These are phyloP conservation scores for Drosophila heteroneura DNA, from an alignment of 2,888 invertebrate species.

Conservation along the genomic window DNA sequence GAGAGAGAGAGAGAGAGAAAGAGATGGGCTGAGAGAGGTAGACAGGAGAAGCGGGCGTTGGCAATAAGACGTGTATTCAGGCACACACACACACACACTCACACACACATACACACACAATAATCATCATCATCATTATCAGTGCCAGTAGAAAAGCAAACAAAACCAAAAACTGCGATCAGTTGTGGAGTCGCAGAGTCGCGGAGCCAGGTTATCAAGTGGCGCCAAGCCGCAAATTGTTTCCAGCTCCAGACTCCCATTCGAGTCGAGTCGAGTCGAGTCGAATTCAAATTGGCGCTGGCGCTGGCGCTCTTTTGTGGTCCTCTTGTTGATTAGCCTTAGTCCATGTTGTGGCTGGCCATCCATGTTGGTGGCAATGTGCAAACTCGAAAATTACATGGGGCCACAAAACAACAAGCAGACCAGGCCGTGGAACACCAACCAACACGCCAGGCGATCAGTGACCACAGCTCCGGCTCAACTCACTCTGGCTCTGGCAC, in stretches of 20 bases:
- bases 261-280: constrained; percentile 32
- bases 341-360: constrained; percentile 65
- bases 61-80: constrained; percentile 4
- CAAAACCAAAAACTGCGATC: constrained; percentile 37
- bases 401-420: constrained; percentile 10
- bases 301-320: constrained; percentile 30
- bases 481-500: constrained; percentile 7
- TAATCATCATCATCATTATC: constrained; percentile 80
- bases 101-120: constrained; percentile 45
- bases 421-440: constrained; percentile 36
- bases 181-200: constrained; percentile 21
- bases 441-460: constrained; percentile 32
- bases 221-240: constrained; percentile 83
- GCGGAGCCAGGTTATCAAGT: constrained; percentile 76
- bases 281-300: constrained; percentile 81
- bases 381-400: constrained; percentile 83
- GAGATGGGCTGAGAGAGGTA: neutral
- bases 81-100: neutral
- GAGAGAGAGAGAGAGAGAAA: neutral
- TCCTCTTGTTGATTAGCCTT: constrained; percentile 57
- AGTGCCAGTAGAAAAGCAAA: constrained; percentile 61
- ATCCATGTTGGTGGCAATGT: constrained; percentile 79
- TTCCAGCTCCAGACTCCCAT: constrained; percentile 53
- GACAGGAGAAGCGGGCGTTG: constrained; percentile 7
- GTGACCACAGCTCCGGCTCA: constrained; percentile 6